phyloP scores from a whole-genome alignment of 2,888 invertebrate species.

The Miltochrista miniata region DNA sequence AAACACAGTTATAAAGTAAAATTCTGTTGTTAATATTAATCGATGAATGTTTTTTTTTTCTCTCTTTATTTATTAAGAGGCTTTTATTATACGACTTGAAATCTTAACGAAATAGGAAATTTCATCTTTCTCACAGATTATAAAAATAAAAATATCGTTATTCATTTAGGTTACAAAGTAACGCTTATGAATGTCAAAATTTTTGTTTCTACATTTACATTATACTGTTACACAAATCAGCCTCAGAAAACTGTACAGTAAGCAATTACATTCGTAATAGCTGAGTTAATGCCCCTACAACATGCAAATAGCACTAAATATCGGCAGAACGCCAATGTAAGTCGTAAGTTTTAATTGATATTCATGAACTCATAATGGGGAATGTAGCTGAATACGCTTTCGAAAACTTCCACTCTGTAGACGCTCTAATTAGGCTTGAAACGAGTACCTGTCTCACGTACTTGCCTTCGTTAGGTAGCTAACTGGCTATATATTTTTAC shows the following conservation, averaged over 20 bases:
- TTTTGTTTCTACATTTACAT: too few species aligned
- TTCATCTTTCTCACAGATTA: too few species aligned
- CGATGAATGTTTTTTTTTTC: too few species aligned
- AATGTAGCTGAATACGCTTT: slow-evolving; percentile 46
- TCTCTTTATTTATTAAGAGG: too few species aligned
- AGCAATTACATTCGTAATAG: slow-evolving; percentile 61
- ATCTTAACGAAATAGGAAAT: too few species aligned
- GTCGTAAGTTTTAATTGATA: slow-evolving; percentile 73
- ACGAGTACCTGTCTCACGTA: slow-evolving; percentile 39
- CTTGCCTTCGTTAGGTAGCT: slow-evolving; percentile 26
- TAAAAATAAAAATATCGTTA: too few species aligned
- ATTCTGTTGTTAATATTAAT: too few species aligned
- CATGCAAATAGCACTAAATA: slow-evolving; percentile 74
- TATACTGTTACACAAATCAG: too few species aligned
- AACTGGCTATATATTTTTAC: slow-evolving; percentile 23
- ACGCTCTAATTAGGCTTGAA: slow-evolving; percentile 49
- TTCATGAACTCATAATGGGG: slow-evolving; percentile 65
- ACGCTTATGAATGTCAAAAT: too few species aligned
- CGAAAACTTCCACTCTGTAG: slow-evolving; percentile 47
- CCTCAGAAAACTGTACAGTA: slow-evolving; percentile 46
- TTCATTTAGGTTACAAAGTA: too few species aligned
- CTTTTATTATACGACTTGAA: too few species aligned
- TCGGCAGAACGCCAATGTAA: slow-evolving; percentile 63
- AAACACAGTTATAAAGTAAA: too few species aligned
- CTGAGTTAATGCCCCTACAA: slow-evolving; percentile 60